Base-by-base conservation (phyloP, 2,888 invertebrate species). In the Drosophila histrio region DNA sequence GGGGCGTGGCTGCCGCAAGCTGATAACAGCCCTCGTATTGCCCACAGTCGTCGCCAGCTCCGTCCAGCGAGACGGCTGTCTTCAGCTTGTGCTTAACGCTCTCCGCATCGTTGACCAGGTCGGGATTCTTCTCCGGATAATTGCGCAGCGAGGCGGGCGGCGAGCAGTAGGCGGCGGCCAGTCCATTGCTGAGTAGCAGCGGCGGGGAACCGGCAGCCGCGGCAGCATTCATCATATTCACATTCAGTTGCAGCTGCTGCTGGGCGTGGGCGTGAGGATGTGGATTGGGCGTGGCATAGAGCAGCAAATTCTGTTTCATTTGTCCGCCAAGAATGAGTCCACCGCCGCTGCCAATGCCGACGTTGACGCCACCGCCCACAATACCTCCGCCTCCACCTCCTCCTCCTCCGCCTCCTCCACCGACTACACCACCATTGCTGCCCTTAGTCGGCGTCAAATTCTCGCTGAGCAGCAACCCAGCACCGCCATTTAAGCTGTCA, bases 41-140 rank as follows among this genome's bases (percentile, higher is more conserved):
- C 1, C 85, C 85, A 41, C 91, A 91, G 11, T 92, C 92, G 59
- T 90, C 91, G 1, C 70, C 77, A 22, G 91, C 90, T 1, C 91
- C 92, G 46, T 92, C 92, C 26, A 92, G 90, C 0, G 89, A 73
- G 69, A 91, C 71, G 77, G 92, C 72, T 66, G 91, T 67, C 90
- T 91, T 79, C 89, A 91, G 76, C 90, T 92, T 93, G 61, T 93
- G 92, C 47, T 92, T 93, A 1, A 93, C 93, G 15, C 93, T 94
- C 92, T 95, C 95, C 15, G 91, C 95, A 89, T 96, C 96, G 91
- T 95, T 96, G 90, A 96, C 95, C 90, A 96, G 93, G 92, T 96
- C 96, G 57, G 96, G 96, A 91, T 96, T 96, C 91, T 95, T 95
- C 90, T 96, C 96, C 49, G 80, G 92, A 78, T 93, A 93, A 70